phyloP scores from a whole-genome alignment of 1,140 invertebrate genomes.

The Globodera rostochiensis region DNA sequence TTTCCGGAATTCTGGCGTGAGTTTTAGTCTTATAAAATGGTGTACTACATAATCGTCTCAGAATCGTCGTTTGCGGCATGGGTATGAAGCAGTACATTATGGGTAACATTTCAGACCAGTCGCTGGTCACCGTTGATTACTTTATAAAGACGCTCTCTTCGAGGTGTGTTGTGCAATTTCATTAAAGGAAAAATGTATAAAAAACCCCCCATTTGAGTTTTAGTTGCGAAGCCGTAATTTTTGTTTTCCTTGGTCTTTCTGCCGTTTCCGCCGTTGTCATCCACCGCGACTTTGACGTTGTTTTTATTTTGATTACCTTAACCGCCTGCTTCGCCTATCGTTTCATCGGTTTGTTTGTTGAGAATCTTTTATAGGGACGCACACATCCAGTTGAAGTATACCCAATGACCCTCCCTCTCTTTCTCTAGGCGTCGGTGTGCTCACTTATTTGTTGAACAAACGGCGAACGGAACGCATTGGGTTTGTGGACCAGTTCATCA shows the following conservation, averaged over 20 bases:
- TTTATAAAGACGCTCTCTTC: slow-evolving; percentile 73
- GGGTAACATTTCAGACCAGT: slow-evolving; percentile 93
- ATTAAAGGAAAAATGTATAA: slow-evolving; percentile 9
- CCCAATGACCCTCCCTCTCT: not conserved
- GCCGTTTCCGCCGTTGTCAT: slow-evolving; percentile 77
- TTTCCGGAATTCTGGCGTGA: slow-evolving; percentile 47
- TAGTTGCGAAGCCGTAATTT: slow-evolving; percentile 93
- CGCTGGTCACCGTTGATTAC: slow-evolving; percentile 94
- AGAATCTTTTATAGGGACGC: not conserved
- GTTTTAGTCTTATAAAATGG: slow-evolving; percentile 4
- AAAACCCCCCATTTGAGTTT: slow-evolving; percentile 69
- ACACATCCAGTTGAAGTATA: not conserved
- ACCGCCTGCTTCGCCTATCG: slow-evolving; percentile 90
- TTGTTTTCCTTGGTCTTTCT: slow-evolving; percentile 95
- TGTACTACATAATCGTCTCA: slow-evolving; percentile 65
- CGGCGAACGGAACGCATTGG: slow-evolving; percentile 53
- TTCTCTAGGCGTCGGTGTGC: slow-evolving; percentile 41
- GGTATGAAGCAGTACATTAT: slow-evolving; percentile 99
- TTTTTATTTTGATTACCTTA: slow-evolving; percentile 89
- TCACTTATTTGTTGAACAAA: slow-evolving; percentile 53
- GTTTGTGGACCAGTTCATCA: slow-evolving; percentile 60
- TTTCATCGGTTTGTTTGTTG: slow-evolving; percentile 72
- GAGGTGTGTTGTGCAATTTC: slow-evolving; percentile 30
- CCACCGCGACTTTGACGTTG: slow-evolving; percentile 87
- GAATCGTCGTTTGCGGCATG: slow-evolving; percentile 96